Percentiles rank a stretch among this genome's conserved stretches.
phyloP scores from a whole-genome alignment of 2,797 vertebrate genomes.

The Chrosomus eos region DNA sequence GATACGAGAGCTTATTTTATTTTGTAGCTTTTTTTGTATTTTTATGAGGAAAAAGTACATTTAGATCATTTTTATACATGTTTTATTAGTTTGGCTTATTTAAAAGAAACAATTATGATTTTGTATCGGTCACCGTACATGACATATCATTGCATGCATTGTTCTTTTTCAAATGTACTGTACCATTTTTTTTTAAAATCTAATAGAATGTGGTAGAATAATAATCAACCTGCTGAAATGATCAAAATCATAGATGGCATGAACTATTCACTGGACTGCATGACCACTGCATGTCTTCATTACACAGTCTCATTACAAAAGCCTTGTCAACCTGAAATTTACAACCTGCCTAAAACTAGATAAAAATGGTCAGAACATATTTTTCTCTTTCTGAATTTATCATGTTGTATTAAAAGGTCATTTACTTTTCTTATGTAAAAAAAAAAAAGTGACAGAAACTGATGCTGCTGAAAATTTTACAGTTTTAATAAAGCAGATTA shows the following conservation, averaged over 20 bases:
- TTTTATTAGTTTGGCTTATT: conserved; percentile 68
- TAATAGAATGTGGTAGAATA: conserved; percentile 54
- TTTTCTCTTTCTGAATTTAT: conserved; percentile 65
- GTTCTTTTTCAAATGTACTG: conserved; percentile 70
- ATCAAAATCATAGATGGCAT: conserved; percentile 69
- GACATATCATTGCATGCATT: conserved; percentile 88
- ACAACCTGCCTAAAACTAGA: not conserved
- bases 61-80: conserved; percentile 40
- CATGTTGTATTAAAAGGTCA: conserved; percentile 33
- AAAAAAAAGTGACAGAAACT: conserved; percentile 50
- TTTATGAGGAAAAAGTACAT: not conserved
- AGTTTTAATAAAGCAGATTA: conserved; percentile 55
- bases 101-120: conserved; percentile 74
- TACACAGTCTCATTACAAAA: conserved; percentile 69
- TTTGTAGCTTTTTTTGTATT: conserved; percentile 52
- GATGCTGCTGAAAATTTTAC: conserved; percentile 57
- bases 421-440: conserved; percentile 36
- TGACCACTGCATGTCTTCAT: conserved; percentile 86
- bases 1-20: conserved; percentile 61
- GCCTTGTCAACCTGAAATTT: conserved; percentile 58
- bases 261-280: conserved; percentile 80
- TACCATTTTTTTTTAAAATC: conserved; percentile 50
- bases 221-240: conserved; percentile 47
- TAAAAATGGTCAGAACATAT: conserved; percentile 36
- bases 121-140: conserved; percentile 79